Conservation (phyloP, 2,888 invertebrate genomes). For the Pseudeuparius sepicola region DNA sequence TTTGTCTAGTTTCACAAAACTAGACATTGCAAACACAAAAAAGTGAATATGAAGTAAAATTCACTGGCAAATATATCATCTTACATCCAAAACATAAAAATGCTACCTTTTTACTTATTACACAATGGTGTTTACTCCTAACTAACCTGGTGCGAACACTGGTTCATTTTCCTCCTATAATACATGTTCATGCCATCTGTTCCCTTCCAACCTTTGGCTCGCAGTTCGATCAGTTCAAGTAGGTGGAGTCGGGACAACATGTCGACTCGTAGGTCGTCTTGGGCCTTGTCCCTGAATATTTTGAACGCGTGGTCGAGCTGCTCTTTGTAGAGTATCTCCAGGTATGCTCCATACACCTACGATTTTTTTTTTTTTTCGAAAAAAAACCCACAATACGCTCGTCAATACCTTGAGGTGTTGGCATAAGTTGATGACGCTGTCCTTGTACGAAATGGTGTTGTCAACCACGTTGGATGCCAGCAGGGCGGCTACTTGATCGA, state of each 20-base stretch:
- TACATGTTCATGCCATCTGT: constrained; percentile 77
- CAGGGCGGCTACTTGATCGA: constrained; percentile 70
- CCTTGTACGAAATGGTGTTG: constrained; percentile 49
- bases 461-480: constrained; percentile 67
- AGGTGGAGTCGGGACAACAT: constrained; percentile 77
- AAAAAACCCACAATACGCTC: too few relatives aligned
- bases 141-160: constrained; percentile 34
- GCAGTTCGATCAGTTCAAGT: constrained; percentile 84
- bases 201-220: constrained; percentile 85
- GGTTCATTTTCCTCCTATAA: constrained; percentile 52
- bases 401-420: constrained; percentile 71
- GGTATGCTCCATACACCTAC: constrained; percentile 58
- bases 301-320: constrained; percentile 78
- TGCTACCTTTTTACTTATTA: too few relatives aligned
- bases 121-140: too few relatives aligned
- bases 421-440: constrained; percentile 67
- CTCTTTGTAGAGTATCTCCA: constrained; percentile 76
- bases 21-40: not conserved
- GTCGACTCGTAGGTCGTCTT: constrained; percentile 79
- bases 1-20: too few relatives aligned
- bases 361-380: constrained; percentile 2
- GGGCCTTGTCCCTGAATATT: constrained; percentile 80
- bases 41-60: constrained; percentile 4
- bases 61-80: too few relatives aligned
- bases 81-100: too few relatives aligned